A percentile compares a stretch with the other conserved stretches of the same genome.
Evolutionary conservation across 2,797 vertebrate genomes (phyloP).

Genomic region (Urosaurus nigricauda): DNA sequence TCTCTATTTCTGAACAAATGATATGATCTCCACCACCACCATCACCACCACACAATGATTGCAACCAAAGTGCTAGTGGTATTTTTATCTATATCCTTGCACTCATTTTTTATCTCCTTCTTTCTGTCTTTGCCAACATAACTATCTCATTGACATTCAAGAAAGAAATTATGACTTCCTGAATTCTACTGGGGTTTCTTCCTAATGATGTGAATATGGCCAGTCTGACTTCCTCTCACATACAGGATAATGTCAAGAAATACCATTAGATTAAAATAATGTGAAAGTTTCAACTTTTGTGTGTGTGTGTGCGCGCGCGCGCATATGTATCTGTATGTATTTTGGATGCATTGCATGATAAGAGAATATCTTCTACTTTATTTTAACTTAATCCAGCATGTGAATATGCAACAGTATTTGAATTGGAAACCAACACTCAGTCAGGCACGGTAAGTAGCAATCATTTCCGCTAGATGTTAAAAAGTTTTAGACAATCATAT

Average conservation of each 20-base stretch:
- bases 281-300: background rate
- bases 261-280: conserved; percentile 22
- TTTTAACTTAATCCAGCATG: background rate
- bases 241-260: background rate
- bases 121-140: background rate
- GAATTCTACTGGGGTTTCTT: background rate
- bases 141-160: conserved; percentile 16
- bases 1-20: conserved; percentile 40
- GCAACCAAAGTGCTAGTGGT: conserved; percentile 30
- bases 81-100: conserved; percentile 43
- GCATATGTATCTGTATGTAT: too few relatives aligned
- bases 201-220: background rate
- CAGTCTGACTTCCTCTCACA: background rate
- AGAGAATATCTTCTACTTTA: background rate
- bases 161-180: background rate
- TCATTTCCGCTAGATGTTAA: background rate
- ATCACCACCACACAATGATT: background rate
- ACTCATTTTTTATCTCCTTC: background rate
- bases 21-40: background rate
- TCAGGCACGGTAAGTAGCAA: background rate
- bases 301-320: background rate
- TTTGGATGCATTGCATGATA: background rate
- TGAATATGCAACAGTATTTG: background rate
- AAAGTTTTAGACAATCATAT: background rate
- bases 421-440: background rate